These are phyloP conservation scores for Amaurobius ferox DNA, from an alignment of 2,888 invertebrate genomes.

Conservation along the genomic window DNA sequence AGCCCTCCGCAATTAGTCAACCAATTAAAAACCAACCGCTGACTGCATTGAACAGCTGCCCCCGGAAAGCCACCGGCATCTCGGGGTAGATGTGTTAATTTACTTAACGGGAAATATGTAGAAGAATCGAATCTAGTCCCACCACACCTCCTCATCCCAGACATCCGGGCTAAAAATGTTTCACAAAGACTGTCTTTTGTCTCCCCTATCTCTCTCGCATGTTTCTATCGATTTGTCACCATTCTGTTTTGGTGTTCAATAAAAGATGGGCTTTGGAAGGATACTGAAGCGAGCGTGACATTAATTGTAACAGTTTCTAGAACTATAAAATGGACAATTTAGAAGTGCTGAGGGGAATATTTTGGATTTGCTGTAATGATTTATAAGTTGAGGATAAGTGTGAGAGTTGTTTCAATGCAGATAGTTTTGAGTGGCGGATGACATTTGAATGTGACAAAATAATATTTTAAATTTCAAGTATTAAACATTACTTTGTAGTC, in stretches of 20 bases:
- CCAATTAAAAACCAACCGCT: neutral
- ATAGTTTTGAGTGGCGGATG: too few species aligned
- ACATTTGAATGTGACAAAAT: too few species aligned
- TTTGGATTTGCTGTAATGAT: too few species aligned
- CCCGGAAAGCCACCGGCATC: too few species aligned
- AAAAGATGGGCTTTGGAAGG: neutral
- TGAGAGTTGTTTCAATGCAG: too few species aligned
- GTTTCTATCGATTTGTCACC: conserved; percentile 57
- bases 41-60: neutral
- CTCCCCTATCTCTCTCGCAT: conserved; percentile 54
- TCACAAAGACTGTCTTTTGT: conserved; percentile 37
- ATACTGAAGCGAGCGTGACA: neutral
- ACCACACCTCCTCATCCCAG: neutral
- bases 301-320: too few species aligned
- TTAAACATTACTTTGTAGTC: too few species aligned
- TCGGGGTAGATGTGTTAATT: too few species aligned
- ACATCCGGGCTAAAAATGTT: neutral
- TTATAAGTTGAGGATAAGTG: too few species aligned
- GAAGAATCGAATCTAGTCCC: neutral
- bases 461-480: too few species aligned
- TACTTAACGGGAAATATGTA: neutral
- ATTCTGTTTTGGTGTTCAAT: conserved; percentile 46
- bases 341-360: too few species aligned
- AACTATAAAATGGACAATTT: too few species aligned
- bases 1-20: neutral